A percentile compares a stretch with the other conserved stretches of the same genome.
phyloP scores from a whole-genome alignment of 2,888 invertebrate genomes.

The Fragum whitleyi region DNA sequence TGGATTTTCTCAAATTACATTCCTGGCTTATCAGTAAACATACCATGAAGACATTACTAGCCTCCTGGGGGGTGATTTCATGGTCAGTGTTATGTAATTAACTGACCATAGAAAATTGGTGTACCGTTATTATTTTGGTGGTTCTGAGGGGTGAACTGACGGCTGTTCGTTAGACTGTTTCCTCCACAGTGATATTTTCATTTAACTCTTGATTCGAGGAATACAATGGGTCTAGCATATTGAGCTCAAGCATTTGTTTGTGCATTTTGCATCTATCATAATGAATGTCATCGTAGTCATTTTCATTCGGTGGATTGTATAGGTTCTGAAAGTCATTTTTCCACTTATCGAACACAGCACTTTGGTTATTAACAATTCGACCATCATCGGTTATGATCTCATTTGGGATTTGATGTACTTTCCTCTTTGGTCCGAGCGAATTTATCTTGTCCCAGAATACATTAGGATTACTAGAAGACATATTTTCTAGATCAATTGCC shows the following conservation, averaged over 20 bases:
- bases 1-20: too few species aligned
- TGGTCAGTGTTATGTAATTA: too few species aligned
- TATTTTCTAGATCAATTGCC: conserved; percentile 30
- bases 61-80: too few species aligned
- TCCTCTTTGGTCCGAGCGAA: conserved; percentile 35
- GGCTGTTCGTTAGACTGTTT: too few species aligned
- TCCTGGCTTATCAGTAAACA: too few species aligned
- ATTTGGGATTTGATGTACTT: conserved; percentile 26
- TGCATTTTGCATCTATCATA: conserved; percentile 33
- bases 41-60: too few species aligned
- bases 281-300: conserved; percentile 24
- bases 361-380: not conserved
- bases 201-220: conserved; percentile 21
- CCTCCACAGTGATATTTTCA: conserved; percentile 26
- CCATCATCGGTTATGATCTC: conserved; percentile 23
- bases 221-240: conserved; percentile 31
- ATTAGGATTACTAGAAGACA: conserved; percentile 37
- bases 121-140: too few species aligned
- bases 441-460: conserved; percentile 50
- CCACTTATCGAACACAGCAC: conserved; percentile 34
- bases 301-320: conserved; percentile 26
- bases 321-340: conserved; percentile 38
- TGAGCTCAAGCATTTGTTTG: conserved; percentile 37
- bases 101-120: too few species aligned
- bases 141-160: too few species aligned